Conservation (phyloP, 2,113 vertebrate genomes). For the Bujurquina vittata region DNA sequence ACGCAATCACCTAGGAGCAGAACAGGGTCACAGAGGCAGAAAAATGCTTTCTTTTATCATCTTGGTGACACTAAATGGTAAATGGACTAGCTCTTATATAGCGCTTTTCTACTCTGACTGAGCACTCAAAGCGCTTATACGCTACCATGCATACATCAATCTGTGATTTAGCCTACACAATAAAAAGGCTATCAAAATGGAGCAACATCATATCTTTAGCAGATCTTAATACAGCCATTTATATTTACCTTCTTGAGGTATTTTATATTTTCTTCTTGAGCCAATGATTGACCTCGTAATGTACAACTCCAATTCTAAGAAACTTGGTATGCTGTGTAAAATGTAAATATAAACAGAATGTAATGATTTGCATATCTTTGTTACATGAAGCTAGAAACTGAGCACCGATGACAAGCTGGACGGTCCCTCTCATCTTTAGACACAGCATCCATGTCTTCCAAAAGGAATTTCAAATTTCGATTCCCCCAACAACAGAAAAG, state of each 20-base stretch:
- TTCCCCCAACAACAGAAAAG: too few relatives aligned
- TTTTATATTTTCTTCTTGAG: not conserved
- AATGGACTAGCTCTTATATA: too few relatives aligned
- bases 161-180: slow-evolving; percentile 16
- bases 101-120: too few relatives aligned
- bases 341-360: not conserved
- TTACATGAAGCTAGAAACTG: too few relatives aligned
- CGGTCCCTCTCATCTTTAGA: too few relatives aligned
- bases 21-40: not conserved
- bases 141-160: not conserved
- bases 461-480: not conserved
- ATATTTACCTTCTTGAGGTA: too few relatives aligned
- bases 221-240: not conserved
- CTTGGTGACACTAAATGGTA: not conserved
- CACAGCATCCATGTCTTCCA: too few relatives aligned
- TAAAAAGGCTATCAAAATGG: not conserved
- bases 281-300: not conserved
- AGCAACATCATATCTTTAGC: not conserved
- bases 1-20: not conserved
- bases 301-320: not conserved
- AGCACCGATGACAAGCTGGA: too few relatives aligned
- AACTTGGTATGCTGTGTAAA: not conserved
- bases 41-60: slow-evolving; percentile 20
- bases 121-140: too few relatives aligned
- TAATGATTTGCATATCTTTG: too few relatives aligned